A percentile compares a stretch with the other conserved stretches of the same genome.
These are phyloP conservation scores for Poeciliopsis infans DNA, from an alignment of 2,797 vertebrate genomes.

Conservation along the genomic window DNA sequence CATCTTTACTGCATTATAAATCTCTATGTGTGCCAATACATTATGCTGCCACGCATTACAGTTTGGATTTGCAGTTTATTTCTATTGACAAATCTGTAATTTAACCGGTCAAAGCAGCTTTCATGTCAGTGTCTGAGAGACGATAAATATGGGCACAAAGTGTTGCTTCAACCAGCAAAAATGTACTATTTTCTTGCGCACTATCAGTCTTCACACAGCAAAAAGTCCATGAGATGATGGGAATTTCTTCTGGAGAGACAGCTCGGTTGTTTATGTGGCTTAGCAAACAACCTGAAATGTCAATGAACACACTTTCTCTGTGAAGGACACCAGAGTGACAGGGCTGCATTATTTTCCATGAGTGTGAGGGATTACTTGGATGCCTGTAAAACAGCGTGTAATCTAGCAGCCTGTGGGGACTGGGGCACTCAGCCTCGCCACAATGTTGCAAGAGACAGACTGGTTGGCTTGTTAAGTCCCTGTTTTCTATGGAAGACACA, in stretches of 20 bases:
- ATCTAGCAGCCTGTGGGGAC: slow-evolving; percentile 81
- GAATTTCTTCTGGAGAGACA: slow-evolving; percentile 58
- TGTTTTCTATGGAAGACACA: slow-evolving; percentile 62
- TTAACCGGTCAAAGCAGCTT: slow-evolving; percentile 41
- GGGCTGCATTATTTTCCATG: slow-evolving; percentile 73
- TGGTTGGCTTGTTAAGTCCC: slow-evolving; percentile 72
- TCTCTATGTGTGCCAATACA: slow-evolving; percentile 47
- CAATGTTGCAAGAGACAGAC: slow-evolving; percentile 68
- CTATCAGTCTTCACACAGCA: slow-evolving; percentile 56
- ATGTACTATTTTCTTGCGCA: slow-evolving; percentile 37
- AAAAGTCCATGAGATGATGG: slow-evolving; percentile 46
- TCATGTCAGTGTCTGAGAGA: slow-evolving; percentile 36
- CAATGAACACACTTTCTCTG: slow-evolving; percentile 75
- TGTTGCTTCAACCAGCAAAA: slow-evolving; percentile 51
- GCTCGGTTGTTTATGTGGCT: slow-evolving; percentile 65
- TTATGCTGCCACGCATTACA: slow-evolving; percentile 30
- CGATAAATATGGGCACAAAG: slow-evolving; percentile 41
- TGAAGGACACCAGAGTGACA: slow-evolving; percentile 82
- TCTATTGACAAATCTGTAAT: slow-evolving; percentile 53
- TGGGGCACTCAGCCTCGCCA: slow-evolving; percentile 67
- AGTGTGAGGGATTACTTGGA: slow-evolving; percentile 81
- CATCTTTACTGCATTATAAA: slow-evolving; percentile 33
- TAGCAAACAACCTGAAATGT: slow-evolving; percentile 81
- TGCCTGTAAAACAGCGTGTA: slow-evolving; percentile 82
- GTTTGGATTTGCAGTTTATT: slow-evolving; percentile 33